Conservation (phyloP, 1,140 invertebrate genomes). For the Musca vetustissima region DNA sequence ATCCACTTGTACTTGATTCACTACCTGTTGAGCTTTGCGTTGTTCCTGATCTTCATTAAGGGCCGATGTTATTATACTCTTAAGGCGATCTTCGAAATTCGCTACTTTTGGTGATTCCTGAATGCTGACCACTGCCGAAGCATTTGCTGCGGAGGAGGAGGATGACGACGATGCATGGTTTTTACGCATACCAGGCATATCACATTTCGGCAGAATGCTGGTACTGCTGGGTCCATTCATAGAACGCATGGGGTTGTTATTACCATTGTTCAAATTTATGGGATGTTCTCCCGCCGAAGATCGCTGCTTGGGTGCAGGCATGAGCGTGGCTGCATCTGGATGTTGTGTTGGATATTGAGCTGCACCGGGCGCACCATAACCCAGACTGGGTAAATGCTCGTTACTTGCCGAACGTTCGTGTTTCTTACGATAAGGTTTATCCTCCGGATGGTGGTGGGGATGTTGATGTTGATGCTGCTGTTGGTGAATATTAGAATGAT, state of each 20-base stretch:
- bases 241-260: not conserved
- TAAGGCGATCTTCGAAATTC: slow-evolving; percentile 88
- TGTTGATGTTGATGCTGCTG: slow-evolving; percentile 23
- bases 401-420: slow-evolving; percentile 19
- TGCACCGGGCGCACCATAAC: not conserved
- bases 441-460: slow-evolving; percentile 24
- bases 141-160: not conserved
- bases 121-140: slow-evolving; percentile 44
- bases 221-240: not conserved
- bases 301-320: slow-evolving; percentile 42
- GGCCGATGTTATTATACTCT: slow-evolving; percentile 88
- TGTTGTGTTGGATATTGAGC: not conserved
- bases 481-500: not conserved
- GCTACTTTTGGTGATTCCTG: slow-evolving; percentile 80
- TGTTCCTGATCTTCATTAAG: slow-evolving; percentile 80
- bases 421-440: slow-evolving; percentile 12
- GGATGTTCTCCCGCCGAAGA: slow-evolving; percentile 26
- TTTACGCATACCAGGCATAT: slow-evolving; percentile 30
- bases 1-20: slow-evolving; percentile 41
- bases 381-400: slow-evolving; percentile 26
- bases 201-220: slow-evolving; percentile 38
- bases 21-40: slow-evolving; percentile 48
- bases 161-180: not conserved
- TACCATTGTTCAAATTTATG: slow-evolving; percentile 29
- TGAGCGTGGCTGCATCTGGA: slow-evolving; percentile 45